These are phyloP conservation scores for Pantherophis guttatus DNA, from an alignment of 2,113 vertebrate species.

Conservation along the genomic window DNA sequence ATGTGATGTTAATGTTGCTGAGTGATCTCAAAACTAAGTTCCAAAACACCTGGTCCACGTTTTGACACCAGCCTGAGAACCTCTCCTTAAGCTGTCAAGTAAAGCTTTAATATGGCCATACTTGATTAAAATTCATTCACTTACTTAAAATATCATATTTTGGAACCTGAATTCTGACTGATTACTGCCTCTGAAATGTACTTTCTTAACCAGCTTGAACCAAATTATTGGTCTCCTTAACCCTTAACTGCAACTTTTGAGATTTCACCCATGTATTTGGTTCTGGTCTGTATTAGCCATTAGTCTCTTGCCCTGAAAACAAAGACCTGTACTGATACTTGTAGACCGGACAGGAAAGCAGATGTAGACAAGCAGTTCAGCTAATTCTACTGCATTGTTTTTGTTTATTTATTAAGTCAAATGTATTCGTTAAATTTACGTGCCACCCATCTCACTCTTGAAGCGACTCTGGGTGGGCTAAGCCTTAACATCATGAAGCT, in stretches of 20 bases:
- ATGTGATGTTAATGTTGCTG: not conserved
- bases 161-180: not conserved
- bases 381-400: not conserved
- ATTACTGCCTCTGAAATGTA: not conserved
- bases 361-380: not conserved
- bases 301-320: not conserved
- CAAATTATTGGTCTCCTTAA: not conserved
- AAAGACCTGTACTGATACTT: not conserved
- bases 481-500: not conserved
- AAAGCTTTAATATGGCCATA: not conserved
- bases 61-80: not conserved
- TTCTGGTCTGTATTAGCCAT: not conserved
- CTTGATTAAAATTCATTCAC: not conserved
- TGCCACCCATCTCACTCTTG: not conserved
- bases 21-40: not conserved
- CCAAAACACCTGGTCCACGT: not conserved
- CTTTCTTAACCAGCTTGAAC: not conserved
- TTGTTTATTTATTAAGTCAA: not conserved
- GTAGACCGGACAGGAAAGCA: not conserved
- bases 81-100: not conserved
- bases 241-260: no score
- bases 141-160: not conserved
- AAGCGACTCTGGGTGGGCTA: not conserved
- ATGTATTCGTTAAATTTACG: not conserved
- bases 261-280: not conserved